Percentiles rank a stretch among this genome's conserved stretches.
phyloP scores from a whole-genome alignment of 2,113 vertebrate species.

The Catharus minimus region DNA sequence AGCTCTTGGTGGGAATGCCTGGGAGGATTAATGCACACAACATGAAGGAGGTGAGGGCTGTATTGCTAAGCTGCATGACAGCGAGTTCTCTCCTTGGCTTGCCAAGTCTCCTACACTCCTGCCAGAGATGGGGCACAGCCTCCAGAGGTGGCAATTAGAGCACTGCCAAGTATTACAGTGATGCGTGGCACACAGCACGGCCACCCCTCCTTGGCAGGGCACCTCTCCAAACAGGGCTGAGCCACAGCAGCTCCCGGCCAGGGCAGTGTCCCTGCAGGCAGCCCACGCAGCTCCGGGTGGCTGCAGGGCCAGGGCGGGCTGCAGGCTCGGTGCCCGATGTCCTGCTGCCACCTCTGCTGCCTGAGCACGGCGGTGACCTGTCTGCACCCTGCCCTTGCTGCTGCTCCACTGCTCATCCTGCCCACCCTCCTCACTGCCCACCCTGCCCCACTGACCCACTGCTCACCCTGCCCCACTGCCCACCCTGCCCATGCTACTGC shows the following conservation, averaged over 20 bases:
- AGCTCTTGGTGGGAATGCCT: not conserved
- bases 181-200: not conserved
- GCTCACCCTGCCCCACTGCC: not conserved
- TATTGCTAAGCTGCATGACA: not conserved
- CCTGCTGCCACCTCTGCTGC: not conserved
- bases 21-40: not conserved
- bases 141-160: slow-evolving; percentile 27
- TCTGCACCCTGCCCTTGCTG: not conserved
- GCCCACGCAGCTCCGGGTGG: fast-evolving
- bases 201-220: not conserved
- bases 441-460: not conserved
- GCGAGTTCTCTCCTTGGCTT: not conserved
- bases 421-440: not conserved
- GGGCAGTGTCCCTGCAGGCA: not conserved
- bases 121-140: not conserved
- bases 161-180: not conserved
- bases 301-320: fast-evolving
- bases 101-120: not conserved
- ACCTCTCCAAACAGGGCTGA: slow-evolving; percentile 15
- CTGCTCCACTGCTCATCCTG: not conserved
- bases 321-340: not conserved
- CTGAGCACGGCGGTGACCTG: fast-evolving
- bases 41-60: not conserved
- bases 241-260: not conserved
- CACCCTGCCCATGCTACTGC: not conserved